Evolutionary conservation across 2,888 invertebrate species (phyloP).

Genomic region (Nemoura dubitans): DNA sequence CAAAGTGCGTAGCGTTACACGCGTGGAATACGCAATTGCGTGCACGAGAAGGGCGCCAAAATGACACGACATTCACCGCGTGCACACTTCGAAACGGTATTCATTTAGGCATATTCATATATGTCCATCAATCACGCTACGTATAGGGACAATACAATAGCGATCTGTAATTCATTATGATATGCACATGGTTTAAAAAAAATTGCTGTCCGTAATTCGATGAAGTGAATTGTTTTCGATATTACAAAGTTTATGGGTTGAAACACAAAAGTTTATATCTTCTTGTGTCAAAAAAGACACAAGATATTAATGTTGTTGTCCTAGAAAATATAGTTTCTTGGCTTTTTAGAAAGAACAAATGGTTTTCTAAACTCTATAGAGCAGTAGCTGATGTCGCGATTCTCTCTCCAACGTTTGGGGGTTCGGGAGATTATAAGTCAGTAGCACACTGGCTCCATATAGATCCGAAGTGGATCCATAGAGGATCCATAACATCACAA

Average conservation of each 20-base stretch:
- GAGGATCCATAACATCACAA: background rate
- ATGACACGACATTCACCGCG: background rate
- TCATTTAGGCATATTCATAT: background rate
- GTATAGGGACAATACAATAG: no score
- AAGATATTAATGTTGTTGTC: no score
- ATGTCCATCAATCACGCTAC: no score
- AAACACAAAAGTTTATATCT: no score
- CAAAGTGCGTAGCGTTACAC: background rate
- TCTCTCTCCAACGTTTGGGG: background rate
- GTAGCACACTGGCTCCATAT: background rate
- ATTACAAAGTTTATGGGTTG: no score
- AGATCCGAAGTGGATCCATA: background rate
- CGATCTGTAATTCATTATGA: no score
- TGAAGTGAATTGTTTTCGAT: no score
- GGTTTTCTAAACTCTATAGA: background rate
- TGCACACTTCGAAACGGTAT: background rate
- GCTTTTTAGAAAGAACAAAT: background rate
- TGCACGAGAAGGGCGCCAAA: background rate
- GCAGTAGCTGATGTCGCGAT: background rate
- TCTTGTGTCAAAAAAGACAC: no score
- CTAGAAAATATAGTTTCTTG: background rate
- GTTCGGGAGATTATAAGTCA: background rate
- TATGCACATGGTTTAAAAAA: no score
- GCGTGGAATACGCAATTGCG: background rate
- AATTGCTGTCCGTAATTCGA: no score